Base-by-base conservation (phyloP, 2,888 invertebrate genomes). In the Ophion obscuratus region DNA sequence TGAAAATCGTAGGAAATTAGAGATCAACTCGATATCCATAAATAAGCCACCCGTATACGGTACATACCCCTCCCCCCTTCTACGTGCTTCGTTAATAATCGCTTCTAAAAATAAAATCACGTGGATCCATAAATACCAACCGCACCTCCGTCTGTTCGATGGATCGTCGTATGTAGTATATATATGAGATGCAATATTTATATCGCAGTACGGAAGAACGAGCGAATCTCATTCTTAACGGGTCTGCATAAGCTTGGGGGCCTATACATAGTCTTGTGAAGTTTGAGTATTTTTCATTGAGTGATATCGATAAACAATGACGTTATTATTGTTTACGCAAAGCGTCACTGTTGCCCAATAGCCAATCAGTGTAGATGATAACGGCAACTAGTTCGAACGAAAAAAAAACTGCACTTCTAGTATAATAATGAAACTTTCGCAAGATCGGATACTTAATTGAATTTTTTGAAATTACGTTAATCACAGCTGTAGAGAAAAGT, bases 61-160 rank as follows among this genome's bases (percentile, higher is more conserved):
- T 27, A 57, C 17, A 74, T 11, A 40, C 3, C 27, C 7, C 11
- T 17, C 7, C n/a, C 61, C 31, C 36, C 20, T 36, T 40, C 40
- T 66, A 36, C 27, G 85, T 59, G 81, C 86, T 89, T 89, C 89
- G 90, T 90, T 91, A 90, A 91, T 92, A 92, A 90, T 90, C 83
- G 78, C 44, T 59, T 75, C 88, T 90, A 92, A 91, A 91, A 91
- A 90, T 91, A 92, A 89, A 73, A 86, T 81, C 86, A 87, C 83
- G 88, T 88, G 71, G 40, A 62, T 57, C 84, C 86, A 88, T 87
- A 84, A 87, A 85, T 87, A 88, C 66, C 9, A 75, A 80, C 66
- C 27, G 68, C 36, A 66, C 62, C 47, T 83, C 78, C 82, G 79
- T 62, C 73, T 76, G 83, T 81, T 79, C 68, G 68, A 67, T 44